Evolutionary conservation across 2,113 vertebrate species (phyloP).

Genomic region (Poecile atricapillus): DNA sequence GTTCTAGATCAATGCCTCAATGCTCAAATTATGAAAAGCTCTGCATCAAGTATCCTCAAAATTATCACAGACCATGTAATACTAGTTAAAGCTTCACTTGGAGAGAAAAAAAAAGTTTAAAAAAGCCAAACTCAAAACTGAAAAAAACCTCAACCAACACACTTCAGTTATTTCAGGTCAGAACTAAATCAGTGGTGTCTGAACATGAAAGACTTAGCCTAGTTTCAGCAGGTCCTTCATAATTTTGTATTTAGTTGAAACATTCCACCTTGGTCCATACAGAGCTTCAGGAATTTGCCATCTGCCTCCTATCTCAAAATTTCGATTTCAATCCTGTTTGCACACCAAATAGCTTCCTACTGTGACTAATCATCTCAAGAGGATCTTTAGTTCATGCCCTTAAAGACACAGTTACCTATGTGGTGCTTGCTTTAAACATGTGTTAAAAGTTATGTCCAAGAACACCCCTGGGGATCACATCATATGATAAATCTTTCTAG

Average conservation of each 20-base stretch:
- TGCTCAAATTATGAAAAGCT: background rate
- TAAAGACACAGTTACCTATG: background rate
- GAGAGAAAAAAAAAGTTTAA: background rate
- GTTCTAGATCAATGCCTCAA: background rate
- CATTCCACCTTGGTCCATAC: background rate
- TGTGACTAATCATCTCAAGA: background rate
- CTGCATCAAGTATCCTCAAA: background rate
- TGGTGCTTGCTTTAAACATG: background rate
- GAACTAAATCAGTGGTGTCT: background rate
- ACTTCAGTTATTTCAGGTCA: background rate
- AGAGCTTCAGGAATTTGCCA: background rate
- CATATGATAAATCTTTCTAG: background rate
- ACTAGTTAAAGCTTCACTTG: background rate
- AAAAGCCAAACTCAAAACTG: background rate
- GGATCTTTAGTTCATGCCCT: background rate
- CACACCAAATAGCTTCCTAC: background rate
- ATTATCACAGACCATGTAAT: background rate
- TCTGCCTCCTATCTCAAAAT: background rate
- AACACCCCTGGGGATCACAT: background rate
- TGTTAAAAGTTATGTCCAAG: background rate
- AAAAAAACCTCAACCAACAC: background rate
- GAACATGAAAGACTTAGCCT: background rate
- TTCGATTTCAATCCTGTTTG: background rate
- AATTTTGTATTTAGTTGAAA: background rate
- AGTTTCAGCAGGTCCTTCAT: background rate